Base-by-base conservation (phyloP, 2,888 invertebrate species). In the Anoncus sp. region DNA sequence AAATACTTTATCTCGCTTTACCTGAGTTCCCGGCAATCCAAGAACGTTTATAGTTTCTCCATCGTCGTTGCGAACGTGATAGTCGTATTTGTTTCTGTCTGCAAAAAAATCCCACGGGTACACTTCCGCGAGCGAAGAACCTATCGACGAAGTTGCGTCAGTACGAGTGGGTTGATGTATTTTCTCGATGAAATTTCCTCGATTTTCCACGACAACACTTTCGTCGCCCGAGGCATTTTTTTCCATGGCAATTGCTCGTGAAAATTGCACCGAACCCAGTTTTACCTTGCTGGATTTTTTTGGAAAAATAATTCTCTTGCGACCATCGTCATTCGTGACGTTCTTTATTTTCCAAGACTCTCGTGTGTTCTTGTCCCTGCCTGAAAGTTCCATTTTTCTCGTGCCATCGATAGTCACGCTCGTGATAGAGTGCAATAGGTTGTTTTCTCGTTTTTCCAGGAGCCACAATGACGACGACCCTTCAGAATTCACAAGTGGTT, bases 401-500 rank as follows among this genome's bases (percentile, higher is more conserved):
- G 49, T 43, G 31, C 31, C 38, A 22, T 10, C 59, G 12, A 31
- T 22, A 53, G 16, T 59, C 59, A 45, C 40, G 43, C 38, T 47
- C 22, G 22, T 16, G 53, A 55, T 72, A 47, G 63, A 49, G 35
- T 67, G 49, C 55, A 27, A 55, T 57, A 24, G 24, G 43, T 62
- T 40, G 60, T 66, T 57, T 35, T 49, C 55, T 45, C 40, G 71
- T 40, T 62, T 24, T 16, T 24, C 22, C 18, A 10, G 45, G 12
- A 35, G n/a, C 62, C 40, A 38, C 43, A 45, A 66, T 43, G 66
- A 10, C 62, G 59, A 2, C 14, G 45, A 35, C 18, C 60, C 27
- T 49, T 55, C 59, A 40, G 67, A 62, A 67, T 75, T 75, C 43
- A 57, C 75, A 63, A 75, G 47, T 63, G 66, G 31, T n/a, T 55